These are phyloP conservation scores for Griposia aprilina DNA, from an alignment of 2,888 invertebrate species.

Conservation along the genomic window DNA sequence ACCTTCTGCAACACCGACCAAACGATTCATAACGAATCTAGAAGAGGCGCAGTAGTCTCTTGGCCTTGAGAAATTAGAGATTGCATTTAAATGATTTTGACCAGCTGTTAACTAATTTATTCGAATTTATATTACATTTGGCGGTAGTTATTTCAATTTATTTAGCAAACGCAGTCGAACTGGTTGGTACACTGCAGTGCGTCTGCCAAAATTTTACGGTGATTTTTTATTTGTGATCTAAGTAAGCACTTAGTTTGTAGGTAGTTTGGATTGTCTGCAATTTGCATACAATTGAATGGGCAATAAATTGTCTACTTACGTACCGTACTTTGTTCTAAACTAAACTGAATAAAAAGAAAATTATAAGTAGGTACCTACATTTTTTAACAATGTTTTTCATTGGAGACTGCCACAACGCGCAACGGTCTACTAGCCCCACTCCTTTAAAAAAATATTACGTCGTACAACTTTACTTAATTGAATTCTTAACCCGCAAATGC, in stretches of 20 bases:
- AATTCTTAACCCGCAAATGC: slow-evolving; percentile 19
- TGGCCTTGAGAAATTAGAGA: slow-evolving; percentile 19
- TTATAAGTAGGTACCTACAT: too few species aligned
- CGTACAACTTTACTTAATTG: slow-evolving; percentile 10
- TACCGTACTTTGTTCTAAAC: not conserved
- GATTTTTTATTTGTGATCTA: not conserved
- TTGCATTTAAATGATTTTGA: slow-evolving; percentile 11
- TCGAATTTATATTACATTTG: slow-evolving; percentile 19
- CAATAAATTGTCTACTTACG: not conserved
- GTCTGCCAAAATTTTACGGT: too few species aligned
- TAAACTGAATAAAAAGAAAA: too few species aligned
- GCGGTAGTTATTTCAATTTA: not conserved
- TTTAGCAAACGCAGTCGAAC: not conserved
- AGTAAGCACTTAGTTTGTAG: too few species aligned
- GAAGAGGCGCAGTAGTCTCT: not conserved
- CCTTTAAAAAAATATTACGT: too few species aligned
- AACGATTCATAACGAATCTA: not conserved
- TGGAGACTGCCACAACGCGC: too few species aligned
- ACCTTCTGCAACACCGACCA: not conserved
- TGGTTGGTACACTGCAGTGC: too few species aligned
- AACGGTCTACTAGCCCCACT: too few species aligned
- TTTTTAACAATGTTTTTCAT: too few species aligned
- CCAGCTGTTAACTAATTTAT: slow-evolving; percentile 24
- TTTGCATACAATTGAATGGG: not conserved
- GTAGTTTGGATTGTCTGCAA: not conserved